phyloP scores from a whole-genome alignment of 2,888 invertebrate genomes.

The Acronicta alni region DNA sequence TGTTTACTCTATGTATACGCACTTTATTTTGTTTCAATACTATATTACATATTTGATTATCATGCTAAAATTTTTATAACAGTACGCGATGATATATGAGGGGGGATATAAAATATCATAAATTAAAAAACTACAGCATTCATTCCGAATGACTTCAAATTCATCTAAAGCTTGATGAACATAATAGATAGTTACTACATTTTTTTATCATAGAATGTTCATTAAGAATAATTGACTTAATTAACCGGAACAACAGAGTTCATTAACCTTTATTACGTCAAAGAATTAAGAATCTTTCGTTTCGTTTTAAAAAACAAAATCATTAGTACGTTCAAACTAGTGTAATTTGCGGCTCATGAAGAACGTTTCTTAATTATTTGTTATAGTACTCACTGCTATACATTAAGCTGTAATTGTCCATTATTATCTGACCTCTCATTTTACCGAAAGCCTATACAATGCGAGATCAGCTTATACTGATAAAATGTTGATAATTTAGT shows the following conservation, averaged over 20 bases:
- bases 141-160: too few relatives aligned
- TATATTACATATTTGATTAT: slow-evolving; percentile 22
- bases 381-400: background rate
- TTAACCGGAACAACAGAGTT: slow-evolving; percentile 5
- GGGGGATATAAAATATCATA: background rate
- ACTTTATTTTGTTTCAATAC: slow-evolving; percentile 33
- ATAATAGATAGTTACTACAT: too few relatives aligned
- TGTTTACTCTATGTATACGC: slow-evolving; percentile 2
- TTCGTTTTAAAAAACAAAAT: slow-evolving; percentile 20
- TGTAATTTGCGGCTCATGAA: slow-evolving; percentile 8
- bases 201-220: background rate
- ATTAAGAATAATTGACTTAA: slow-evolving; percentile 7
- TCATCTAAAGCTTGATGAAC: too few relatives aligned
- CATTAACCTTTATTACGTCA: slow-evolving; percentile 24
- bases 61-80: slow-evolving; percentile 17
- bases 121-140: too few relatives aligned
- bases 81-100: slow-evolving; percentile 4
- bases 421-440: too few relatives aligned
- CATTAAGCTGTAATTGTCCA: background rate
- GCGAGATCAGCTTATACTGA: too few relatives aligned
- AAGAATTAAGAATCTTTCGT: slow-evolving; percentile 14
- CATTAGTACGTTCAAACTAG: slow-evolving; percentile 21
- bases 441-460: too few relatives aligned
- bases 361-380: slow-evolving; percentile 2
- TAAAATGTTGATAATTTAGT: too few relatives aligned